Percentiles rank a stretch among this genome's conserved stretches.
These are phyloP conservation scores for Zeus faber DNA, from an alignment of 2,113 vertebrate species.

Conservation along the genomic window DNA sequence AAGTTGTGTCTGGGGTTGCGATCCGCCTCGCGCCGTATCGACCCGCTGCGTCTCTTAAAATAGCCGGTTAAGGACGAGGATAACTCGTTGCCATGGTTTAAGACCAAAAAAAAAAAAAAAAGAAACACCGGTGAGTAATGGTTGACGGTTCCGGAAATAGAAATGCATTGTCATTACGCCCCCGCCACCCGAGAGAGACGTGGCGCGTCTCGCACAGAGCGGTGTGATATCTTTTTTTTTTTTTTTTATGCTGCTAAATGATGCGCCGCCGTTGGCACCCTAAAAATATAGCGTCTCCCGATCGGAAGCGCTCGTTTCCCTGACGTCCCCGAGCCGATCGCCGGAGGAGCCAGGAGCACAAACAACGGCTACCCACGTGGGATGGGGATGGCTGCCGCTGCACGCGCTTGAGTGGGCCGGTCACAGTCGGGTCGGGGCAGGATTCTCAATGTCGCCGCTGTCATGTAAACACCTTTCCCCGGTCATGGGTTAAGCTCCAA, in stretches of 20 bases:
- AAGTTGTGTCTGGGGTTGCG: neutral
- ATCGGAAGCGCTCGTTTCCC: conserved; percentile 7
- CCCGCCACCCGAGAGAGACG: conserved; percentile 29
- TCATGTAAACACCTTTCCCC: no score
- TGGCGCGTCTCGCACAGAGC: conserved; percentile 36
- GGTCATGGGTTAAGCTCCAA: no score
- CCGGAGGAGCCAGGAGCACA: no score
- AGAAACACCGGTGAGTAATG: conserved; percentile 3
- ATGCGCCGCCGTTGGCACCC: conserved; percentile 32
- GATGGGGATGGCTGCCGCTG: no score
- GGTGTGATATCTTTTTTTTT: no score
- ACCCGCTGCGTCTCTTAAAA: neutral
- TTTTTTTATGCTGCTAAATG: conserved; percentile 37
- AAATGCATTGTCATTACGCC: conserved; percentile 28
- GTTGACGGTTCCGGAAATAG: conserved; percentile 31
- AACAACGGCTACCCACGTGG: no score
- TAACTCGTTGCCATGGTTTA: conserved; percentile 34
- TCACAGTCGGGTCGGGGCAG: no score
- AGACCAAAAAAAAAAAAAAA: no score
- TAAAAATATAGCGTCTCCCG: conserved; percentile 44
- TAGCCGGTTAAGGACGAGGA: conserved; percentile 14
- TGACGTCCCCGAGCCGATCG: neutral
- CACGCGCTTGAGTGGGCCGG: no score
- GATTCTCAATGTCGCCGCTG: no score
- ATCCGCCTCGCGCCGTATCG: no score